A percentile compares a stretch with the other conserved stretches of the same genome.
Evolutionary conservation across 2,113 vertebrate species (phyloP).

Genomic region (Phodopus roborovskii): DNA sequence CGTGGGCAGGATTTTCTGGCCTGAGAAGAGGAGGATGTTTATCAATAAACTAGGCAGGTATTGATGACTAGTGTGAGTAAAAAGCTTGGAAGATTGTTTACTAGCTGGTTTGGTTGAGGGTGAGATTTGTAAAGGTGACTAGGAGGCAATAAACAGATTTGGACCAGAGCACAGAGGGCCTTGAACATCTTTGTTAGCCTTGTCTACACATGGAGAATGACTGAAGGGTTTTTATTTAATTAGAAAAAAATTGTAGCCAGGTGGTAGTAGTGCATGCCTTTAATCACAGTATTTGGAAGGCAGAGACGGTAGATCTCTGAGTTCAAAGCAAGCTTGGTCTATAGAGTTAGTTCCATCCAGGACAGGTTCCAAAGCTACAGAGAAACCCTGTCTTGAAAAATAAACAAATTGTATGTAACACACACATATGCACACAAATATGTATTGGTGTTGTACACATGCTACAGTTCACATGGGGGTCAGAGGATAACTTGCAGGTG

Average conservation of each 20-base stretch:
- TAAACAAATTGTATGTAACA: too few species aligned
- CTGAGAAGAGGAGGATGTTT: neutral
- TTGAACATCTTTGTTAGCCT: neutral
- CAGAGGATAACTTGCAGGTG: too few species aligned
- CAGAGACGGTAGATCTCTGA: too few species aligned
- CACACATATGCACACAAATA: too few species aligned
- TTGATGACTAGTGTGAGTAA: neutral
- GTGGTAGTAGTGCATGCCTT: too few species aligned
- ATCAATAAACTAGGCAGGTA: neutral
- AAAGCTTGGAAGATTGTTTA: neutral
- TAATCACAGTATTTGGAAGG: too few species aligned
- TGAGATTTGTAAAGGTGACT: neutral
- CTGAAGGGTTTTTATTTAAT: neutral
- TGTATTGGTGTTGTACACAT: too few species aligned
- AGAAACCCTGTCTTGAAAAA: too few species aligned
- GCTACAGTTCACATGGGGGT: too few species aligned
- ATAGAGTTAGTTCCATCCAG: too few species aligned
- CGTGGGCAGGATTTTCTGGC: neutral
- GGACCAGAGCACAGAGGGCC: neutral
- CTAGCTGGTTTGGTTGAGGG: neutral
- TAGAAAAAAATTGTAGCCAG: neutral
- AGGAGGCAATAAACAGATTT: constrained; percentile 16
- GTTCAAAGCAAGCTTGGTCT: too few species aligned
- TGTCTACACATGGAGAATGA: neutral
- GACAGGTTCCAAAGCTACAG: too few species aligned